Base-by-base conservation (phyloP, 2,888 invertebrate genomes). In the Platypus cylindrus region DNA sequence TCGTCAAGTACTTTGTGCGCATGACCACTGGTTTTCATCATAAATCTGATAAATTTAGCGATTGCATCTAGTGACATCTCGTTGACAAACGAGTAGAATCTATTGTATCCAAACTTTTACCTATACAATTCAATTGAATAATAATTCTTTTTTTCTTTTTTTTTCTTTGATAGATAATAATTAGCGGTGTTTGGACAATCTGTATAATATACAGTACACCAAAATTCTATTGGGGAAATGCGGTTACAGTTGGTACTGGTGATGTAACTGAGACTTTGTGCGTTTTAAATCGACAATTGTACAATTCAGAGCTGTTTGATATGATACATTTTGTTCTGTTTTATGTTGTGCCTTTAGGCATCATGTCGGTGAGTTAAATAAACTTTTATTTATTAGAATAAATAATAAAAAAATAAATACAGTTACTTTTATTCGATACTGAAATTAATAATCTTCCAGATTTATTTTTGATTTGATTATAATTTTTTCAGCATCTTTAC, bases 121-220 rank as follows among this genome's bases (percentile, higher is more conserved):
- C n/a, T n/a, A n/a, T n/a, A n/a, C n/a, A n/a, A n/a, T n/a, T n/a
- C n/a, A n/a, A n/a, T n/a, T n/a, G n/a, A n/a, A n/a, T n/a, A n/a
- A n/a, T n/a, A n/a, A n/a, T n/a, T n/a, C n/a, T n/a, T n/a, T n/a
- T n/a, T n/a, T n/a, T n/a, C n/a, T n/a, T n/a, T n/a, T n/a, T n/a
- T n/a, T n/a, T 27, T 44, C 33, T 59, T 63, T 3, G n/a, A n/a
- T 66, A 81, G 81, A 55, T 81, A 54, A 81, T 82, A 33, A 82
- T 87, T 47, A 63, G 75, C 13, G 69, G 75, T 2, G 85, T 87
- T 3, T 89, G 89, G 89, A 66, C 84, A 32, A 70, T 80, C 13
- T 82, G 86, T 43, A 84, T 83, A 1, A 66, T 78, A 1, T 86
- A 86, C 64, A 84, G 84, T 42, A 76, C 78, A 3, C 87, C 87